Base-by-base conservation (phyloP, 1,140 invertebrate genomes). In the Pseudomyrmex cubaensis region DNA sequence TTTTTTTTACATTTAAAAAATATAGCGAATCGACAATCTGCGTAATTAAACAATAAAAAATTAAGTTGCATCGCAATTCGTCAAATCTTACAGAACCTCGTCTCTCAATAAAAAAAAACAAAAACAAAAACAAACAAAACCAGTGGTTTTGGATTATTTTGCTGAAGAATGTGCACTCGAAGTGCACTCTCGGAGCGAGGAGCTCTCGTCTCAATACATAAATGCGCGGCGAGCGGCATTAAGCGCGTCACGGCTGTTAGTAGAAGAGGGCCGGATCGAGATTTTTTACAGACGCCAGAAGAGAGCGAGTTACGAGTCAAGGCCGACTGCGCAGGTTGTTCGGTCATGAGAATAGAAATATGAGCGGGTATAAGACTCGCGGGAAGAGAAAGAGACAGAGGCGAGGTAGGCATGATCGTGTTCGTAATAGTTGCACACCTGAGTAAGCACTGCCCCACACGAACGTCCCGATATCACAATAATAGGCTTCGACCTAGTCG, bases 211-310 rank as follows among this genome's bases (percentile, higher is more conserved):
- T 77, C 54, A 72, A 87, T 35, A 35, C 35, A 35, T 88, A 87
- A 85, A 76, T 67, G 66, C 56, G 20, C 66, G n/a, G 17, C 48
- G 66, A 83, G 69, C 54, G 63, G 70, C 74, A 85, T 83, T 86
- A 85, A 86, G 70, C 48, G 50, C 72, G 84, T 85, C 83, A 88
- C 62, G 86, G 86, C 20, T 78, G 84, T 88, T 88, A 83, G 69
- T 57, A 74, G 85, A 85, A 89, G 86, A 89, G 83, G 83, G 78
- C 75, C 25, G 87, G 67, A 78, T 78, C 50, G 67, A 52, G 61
- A 89, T 64, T 82, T 89, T 89, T 89, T 89, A 80, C 87, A 89
- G 88, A 89, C 88, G 77, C 77, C 62, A 87, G 88, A 89, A 89
- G 62, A 85, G 83, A 89, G 77, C 85, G 85, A 87, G 77, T 89